Evolutionary conservation across 1,140 invertebrate genomes (phyloP), one percentile per base, ranked within the genome.

Genomic region (Hestina assimilis): DNA sequence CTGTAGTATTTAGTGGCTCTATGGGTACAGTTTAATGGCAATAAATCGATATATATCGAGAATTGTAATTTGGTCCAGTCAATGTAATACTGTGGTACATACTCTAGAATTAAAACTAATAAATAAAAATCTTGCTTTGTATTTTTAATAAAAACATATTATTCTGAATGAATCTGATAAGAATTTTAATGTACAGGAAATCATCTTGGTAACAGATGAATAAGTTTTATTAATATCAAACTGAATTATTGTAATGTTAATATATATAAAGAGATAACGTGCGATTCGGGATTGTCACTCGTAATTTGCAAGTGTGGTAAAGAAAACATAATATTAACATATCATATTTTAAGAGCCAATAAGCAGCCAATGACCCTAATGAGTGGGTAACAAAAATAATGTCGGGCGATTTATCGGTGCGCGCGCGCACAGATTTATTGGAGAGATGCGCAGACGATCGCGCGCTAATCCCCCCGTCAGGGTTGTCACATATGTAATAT

Each of bases 281-380:
- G n/a, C 17, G 24, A 17, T 15, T 38, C n/a, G 29, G n/a, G 29
- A 28, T 62, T 76, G 76, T 78, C 74, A 81, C 38, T 41, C 24
- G 45, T 57, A 72, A 75, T 75, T 81, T 62, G 67, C 70, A 61
- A 66, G 60, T 69, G 65, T 54, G 71, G 69, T 69, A 66, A 80
- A 75, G 66, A 78, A 79, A 80, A 81, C 76, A 78, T 72, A 53
- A 45, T 69, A 60, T 77, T 65, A 73, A 70, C 60, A 65, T 64
- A 68, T 79, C 74, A 81, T 83, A 86, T 83, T 75, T 79, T 75
- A 83, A 60, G 77, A 86, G 81, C 72, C 79, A 82, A 85, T 84
- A 75, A 76, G 73, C 79, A 84, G 78, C 72, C 84, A 84, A 87
- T 84, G 84, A 87, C 83, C 83, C 79, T 87, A 84, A 87, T 83